phyloP scores from a whole-genome alignment of 2,797 vertebrate species.

The Streptopelia turtur region DNA sequence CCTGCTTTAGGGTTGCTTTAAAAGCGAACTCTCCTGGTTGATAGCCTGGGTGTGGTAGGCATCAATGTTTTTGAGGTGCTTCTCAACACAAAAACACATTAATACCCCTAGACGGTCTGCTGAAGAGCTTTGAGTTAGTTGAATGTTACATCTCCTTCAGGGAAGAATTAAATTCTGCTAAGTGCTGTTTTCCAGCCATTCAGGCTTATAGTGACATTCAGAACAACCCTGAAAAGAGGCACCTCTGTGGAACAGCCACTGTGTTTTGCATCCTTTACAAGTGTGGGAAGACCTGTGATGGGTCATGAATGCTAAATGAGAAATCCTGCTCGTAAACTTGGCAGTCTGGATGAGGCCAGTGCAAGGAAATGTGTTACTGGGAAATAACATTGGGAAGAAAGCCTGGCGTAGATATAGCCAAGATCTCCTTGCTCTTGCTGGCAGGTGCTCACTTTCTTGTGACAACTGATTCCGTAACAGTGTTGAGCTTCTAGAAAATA shows the following conservation, averaged over 20 bases:
- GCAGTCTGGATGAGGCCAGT: not conserved
- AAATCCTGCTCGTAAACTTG: not conserved
- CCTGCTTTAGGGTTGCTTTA: not conserved
- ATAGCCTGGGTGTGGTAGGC: not conserved
- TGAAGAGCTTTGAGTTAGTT: not conserved
- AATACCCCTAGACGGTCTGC: not conserved
- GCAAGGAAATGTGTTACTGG: not conserved
- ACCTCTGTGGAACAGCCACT: not conserved
- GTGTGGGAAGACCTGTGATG: not conserved
- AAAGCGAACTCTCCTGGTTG: not conserved
- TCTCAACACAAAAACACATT: not conserved
- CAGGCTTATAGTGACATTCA: not conserved
- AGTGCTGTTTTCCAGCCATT: not conserved
- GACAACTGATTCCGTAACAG: not conserved
- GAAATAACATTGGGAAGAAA: not conserved
- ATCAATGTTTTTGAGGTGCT: not conserved
- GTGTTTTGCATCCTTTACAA: not conserved
- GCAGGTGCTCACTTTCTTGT: not conserved
- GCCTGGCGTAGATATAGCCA: not conserved
- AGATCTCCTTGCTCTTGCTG: not conserved
- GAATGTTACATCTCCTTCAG: not conserved
- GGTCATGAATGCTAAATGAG: not conserved
- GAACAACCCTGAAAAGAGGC: not conserved
- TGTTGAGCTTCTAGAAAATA: not conserved
- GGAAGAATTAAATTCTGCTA: not conserved